phyloP scores from a whole-genome alignment of 2,888 invertebrate species.

The Plebejus anna region DNA sequence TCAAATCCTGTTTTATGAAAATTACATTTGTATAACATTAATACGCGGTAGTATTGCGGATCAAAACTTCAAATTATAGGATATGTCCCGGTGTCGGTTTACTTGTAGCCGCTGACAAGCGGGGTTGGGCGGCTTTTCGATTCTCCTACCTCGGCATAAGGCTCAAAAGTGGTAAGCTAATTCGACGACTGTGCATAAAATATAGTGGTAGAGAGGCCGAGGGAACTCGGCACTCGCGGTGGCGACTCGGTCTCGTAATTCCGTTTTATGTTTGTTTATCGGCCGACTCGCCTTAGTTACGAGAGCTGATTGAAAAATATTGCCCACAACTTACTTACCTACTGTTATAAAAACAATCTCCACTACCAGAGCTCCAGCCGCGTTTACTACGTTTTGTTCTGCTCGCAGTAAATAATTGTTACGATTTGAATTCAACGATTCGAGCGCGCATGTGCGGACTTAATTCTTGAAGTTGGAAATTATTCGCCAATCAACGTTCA shows the following conservation, averaged over 20 bases:
- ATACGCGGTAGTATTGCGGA: constrained; percentile 35
- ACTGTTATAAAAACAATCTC: constrained; percentile 29
- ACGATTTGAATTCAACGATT: constrained; percentile 22
- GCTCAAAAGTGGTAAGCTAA: background rate
- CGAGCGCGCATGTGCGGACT: background rate
- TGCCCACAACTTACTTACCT: constrained; percentile 36
- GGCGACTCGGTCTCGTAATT: constrained; percentile 36
- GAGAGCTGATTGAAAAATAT: constrained; percentile 59
- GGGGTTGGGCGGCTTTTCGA: background rate
- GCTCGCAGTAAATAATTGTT: constrained; percentile 19
- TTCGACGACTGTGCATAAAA: constrained; percentile 34
- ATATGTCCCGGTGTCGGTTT: constrained; percentile 38
- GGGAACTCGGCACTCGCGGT: constrained; percentile 13
- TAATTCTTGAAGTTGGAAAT: constrained; percentile 6
- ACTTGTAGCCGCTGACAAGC: constrained; percentile 18
- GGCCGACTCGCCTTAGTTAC: constrained; percentile 44
- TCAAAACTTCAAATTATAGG: constrained; percentile 39
- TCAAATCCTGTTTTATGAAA: constrained; percentile 26
- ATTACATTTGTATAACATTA: constrained; percentile 30
- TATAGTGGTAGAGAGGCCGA: constrained; percentile 31
- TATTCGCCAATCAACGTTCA: background rate
- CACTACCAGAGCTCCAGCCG: constrained; percentile 15
- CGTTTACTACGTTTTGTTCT: constrained; percentile 28
- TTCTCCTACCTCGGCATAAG: background rate
- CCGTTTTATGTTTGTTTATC: constrained; percentile 45